Base-by-base conservation (phyloP, 2,113 vertebrate species). In the Guaruba guarouba region DNA sequence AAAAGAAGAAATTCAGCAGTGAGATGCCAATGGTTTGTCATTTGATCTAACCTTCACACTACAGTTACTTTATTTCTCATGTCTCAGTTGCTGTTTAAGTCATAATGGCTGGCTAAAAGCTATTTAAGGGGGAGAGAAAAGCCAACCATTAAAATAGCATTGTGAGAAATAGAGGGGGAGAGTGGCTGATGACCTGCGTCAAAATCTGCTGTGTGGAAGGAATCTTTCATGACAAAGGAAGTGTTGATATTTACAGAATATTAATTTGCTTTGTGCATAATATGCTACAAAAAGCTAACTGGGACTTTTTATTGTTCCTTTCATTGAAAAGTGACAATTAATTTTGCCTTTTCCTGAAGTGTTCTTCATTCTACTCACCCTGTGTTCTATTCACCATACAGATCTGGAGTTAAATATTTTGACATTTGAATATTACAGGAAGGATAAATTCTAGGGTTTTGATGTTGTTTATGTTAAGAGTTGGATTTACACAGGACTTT, bases 41-140 rank as follows among this genome's bases (percentile, higher is more conserved):
- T 96, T 97, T 82, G 35, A 88, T 92, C 67, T 97, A 92, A 94
- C 93, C 96, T 97, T 97, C 95, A 97, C 85, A 88, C 87, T 95
- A 92, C 68, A 90, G 59, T 93, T 97, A 86, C 51, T 97, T 91
- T 94, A 90, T 95, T 96, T 95, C 94, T 95, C 94, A 95, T 96
- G 68, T 90, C 48, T 90, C 92, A 93, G 80, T 96, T 96, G 70
- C 85, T 94, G 61, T 91, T 95, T 90, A 95, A 93, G 69, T 84
- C 74, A 82, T 92, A 96, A 97, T 86, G 84, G 55, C 54, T 92
- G 51, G 81, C 63, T 92, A 96, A 94, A 92, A 95, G 80, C 92
- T 97, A 66, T 90, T 94, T 82, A 95, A 93, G 67, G 62, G 41
- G 73, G 35, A 96, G 66, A 90, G 67, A 84, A 95, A 90, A 92